Percentiles rank a stretch among this genome's conserved stretches.
These are phyloP conservation scores for Drosophila anomalipes DNA, from an alignment of 2,888 invertebrate genomes.

Conservation along the genomic window DNA sequence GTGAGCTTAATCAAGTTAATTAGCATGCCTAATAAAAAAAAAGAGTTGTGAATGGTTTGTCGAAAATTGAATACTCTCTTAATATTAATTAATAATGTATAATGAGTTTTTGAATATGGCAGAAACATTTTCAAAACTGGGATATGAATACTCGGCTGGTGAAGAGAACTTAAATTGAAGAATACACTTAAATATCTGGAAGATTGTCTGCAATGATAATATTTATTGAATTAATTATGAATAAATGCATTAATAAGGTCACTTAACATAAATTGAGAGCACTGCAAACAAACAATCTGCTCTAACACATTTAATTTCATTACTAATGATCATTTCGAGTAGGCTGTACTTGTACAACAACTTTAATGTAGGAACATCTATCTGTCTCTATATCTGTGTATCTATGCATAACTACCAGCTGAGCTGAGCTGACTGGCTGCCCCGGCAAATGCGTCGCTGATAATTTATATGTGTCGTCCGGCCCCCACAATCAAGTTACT, in stretches of 20 bases:
- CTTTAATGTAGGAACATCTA: constrained; percentile 16
- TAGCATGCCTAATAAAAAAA: constrained; percentile 24
- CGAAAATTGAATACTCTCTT: constrained; percentile 12
- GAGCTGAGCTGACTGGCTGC: constrained; percentile 21
- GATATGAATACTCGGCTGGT: neutral
- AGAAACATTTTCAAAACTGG: neutral
- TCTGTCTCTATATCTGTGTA: constrained; percentile 17
- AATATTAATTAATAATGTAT: neutral
- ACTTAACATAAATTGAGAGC: neutral
- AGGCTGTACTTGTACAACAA: constrained; percentile 45
- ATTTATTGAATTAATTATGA: neutral
- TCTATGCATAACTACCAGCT: constrained; percentile 44
- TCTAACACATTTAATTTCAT: constrained; percentile 51
- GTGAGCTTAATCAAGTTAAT: constrained; percentile 20
- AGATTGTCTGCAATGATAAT: neutral
- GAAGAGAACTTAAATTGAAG: neutral
- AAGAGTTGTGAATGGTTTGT: neutral
- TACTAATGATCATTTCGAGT: constrained; percentile 37
- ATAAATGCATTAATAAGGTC: neutral
- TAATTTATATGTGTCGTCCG: constrained; percentile 80
- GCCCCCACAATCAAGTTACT: constrained; percentile 79
- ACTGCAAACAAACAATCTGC: neutral
- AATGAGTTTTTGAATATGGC: neutral
- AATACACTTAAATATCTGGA: neutral
- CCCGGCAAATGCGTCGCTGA: constrained; percentile 55